A percentile compares a stretch with the other conserved stretches of the same genome.
phyloP scores from a whole-genome alignment of 2,113 vertebrate genomes.

The Colossoma macropomum region DNA sequence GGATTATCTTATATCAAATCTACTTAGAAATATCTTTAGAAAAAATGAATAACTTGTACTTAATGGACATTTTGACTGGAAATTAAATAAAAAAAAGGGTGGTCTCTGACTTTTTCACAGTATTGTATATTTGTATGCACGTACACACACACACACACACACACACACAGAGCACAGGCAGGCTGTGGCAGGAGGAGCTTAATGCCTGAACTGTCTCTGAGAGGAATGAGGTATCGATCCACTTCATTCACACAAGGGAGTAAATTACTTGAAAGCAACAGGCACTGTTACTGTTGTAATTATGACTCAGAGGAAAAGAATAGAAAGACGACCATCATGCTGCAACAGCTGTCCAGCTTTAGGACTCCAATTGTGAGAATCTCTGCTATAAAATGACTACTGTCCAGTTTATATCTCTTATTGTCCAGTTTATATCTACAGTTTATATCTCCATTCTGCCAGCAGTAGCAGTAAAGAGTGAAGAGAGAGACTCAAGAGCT shows the following conservation, averaged over 20 bases:
- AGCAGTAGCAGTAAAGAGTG: not conserved
- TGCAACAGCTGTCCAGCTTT: not conserved
- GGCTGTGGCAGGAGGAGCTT: not conserved
- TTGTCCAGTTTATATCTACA: not conserved
- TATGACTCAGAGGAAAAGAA: not conserved
- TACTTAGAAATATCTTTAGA: too few species aligned
- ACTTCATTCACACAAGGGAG: constrained; percentile 12
- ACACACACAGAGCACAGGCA: not conserved
- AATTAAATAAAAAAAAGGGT: too few species aligned
- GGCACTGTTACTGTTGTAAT: constrained; percentile 1
- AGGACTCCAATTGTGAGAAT: not conserved
- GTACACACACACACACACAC: not conserved
- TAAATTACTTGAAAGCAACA: constrained; percentile 41
- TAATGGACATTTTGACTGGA: too few species aligned
- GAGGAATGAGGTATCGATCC: constrained; percentile 33
- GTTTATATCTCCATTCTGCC: not conserved
- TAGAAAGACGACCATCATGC: not conserved
- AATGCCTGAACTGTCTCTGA: constrained; percentile 5
- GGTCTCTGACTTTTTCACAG: too few species aligned
- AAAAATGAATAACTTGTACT: too few species aligned
- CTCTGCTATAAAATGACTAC: not conserved
- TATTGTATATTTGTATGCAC: too few species aligned
- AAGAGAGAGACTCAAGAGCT: too few species aligned
- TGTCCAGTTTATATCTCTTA: not conserved
- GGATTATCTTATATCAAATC: too few species aligned